phyloP scores from a whole-genome alignment of 2,888 invertebrate genomes.

The Clostera curtula region DNA sequence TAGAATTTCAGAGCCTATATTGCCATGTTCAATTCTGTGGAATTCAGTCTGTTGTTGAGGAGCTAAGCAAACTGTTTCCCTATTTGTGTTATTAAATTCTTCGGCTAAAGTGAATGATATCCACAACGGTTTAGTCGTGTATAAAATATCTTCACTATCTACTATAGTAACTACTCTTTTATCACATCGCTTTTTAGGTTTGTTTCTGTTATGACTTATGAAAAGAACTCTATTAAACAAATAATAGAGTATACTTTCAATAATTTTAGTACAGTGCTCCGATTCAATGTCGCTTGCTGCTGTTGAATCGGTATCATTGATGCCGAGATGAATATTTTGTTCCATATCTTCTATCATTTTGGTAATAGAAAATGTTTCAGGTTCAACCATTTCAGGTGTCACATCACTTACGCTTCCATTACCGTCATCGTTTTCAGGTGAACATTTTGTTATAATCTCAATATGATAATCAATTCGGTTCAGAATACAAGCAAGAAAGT shows the following conservation, averaged over 20 bases:
- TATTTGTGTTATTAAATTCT: neutral
- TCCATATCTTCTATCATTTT: conserved; percentile 49
- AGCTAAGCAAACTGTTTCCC: too few species aligned
- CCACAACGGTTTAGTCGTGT: conserved; percentile 42
- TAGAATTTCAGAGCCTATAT: too few species aligned
- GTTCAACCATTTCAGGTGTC: conserved; percentile 5
- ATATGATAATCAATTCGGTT: conserved; percentile 37
- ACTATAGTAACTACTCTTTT: conserved; percentile 53
- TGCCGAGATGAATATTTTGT: conserved; percentile 23
- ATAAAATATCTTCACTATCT: conserved; percentile 56
- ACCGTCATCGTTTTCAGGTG: neutral
- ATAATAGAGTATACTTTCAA: conserved; percentile 53
- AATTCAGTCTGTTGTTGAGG: too few species aligned
- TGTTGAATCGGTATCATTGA: conserved; percentile 40
- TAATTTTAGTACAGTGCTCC: conserved; percentile 32
- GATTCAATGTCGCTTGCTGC: conserved; percentile 38
- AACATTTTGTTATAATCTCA: too few species aligned
- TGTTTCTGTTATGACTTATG: conserved; percentile 23
- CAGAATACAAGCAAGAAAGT: conserved; percentile 39
- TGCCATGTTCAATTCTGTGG: too few species aligned
- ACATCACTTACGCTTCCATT: conserved; percentile 4
- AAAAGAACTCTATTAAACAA: conserved; percentile 46
- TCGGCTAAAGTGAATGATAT: neutral
- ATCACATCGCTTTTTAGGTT: conserved; percentile 22
- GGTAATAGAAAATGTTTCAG: conserved; percentile 47